Evolutionary conservation across 2,113 vertebrate genomes (phyloP).

Genomic region (Entosphenus tridentatus): DNA sequence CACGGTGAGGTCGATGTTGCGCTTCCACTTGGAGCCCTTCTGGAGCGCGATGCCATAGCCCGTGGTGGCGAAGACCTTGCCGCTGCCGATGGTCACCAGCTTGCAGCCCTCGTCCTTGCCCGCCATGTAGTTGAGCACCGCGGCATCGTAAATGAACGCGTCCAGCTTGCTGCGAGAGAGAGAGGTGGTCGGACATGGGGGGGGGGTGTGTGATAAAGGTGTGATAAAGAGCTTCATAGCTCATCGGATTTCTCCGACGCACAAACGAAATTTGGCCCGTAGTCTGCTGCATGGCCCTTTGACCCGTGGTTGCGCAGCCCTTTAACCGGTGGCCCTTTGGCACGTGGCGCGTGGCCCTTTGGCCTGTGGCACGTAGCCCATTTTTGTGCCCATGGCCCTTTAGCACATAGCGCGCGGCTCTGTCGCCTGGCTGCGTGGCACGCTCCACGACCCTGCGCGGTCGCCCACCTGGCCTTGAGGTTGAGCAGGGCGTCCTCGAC

Average conservation of each 20-base stretch:
- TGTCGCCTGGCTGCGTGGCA: too few species aligned
- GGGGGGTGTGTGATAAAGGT: not conserved
- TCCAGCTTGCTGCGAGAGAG: constrained; percentile 44
- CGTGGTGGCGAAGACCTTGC: constrained; percentile 74
- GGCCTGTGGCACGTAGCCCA: too few species aligned
- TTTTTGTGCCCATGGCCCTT: too few species aligned
- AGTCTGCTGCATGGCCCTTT: too few species aligned
- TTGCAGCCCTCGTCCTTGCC: constrained; percentile 80
- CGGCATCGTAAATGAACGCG: constrained; percentile 73
- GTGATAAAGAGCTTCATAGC: not conserved
- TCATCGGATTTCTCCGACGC: too few species aligned
- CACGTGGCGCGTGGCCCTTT: too few species aligned
- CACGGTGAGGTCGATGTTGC: constrained; percentile 58
- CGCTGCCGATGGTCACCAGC: constrained; percentile 72
- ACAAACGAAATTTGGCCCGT: too few species aligned
- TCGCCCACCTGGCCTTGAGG: constrained; percentile 45
- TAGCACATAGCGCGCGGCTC: too few species aligned
- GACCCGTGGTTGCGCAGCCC: too few species aligned
- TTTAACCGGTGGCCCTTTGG: too few species aligned
- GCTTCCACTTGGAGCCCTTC: constrained; percentile 73
- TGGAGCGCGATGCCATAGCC: constrained; percentile 74
- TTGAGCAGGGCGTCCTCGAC: constrained; percentile 66
- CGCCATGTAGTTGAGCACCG: constrained; percentile 80
- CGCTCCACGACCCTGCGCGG: too few species aligned
- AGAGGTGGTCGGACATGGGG: not conserved